Evolutionary conservation across 2,797 vertebrate species (phyloP), one percentile per base, ranked within the genome.

Genomic region (Hoplostethus atlanticus): DNA sequence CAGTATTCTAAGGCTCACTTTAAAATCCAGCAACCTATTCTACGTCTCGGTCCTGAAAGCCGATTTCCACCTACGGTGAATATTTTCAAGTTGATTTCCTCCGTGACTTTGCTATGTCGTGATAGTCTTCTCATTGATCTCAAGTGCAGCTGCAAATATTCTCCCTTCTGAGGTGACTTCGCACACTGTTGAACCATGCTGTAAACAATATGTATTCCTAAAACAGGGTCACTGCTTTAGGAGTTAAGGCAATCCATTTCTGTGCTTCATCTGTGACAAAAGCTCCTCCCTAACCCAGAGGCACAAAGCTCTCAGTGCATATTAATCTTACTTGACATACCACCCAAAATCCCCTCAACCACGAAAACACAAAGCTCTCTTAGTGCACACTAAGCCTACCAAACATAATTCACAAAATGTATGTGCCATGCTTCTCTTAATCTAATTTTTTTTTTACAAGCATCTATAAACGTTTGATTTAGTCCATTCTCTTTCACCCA

Each of bases 171-270:
- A 89, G 73, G 68, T 63, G 77, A 89, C 73, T 66, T 81, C 62
- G 79, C 64, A 54, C 75, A 58, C 78, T 68, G 52, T 68, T 62
- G 52, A 76, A 81, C 79, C 81, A 31, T 56, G 81, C 88, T 92
- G 92, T 92, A 93, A 93, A 94, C 91, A 90, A 81, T 83, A 60
- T 87, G 73, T 83, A 75, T 87, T 87, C 87, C 87, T 71, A 81
- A 86, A 85, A 79, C 78, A 81, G 84, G 67, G 68, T 68, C 21
- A 76, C 88, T 71, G 69, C 82, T 91, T 89, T 68, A 91, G 87
- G 84, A 91, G 87, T 94, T 95, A 95, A 95, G 94, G 94, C 95
- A 95, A 89, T 91, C 90, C 87, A 87, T 89, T 89, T 89, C 90
- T 92, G 92, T 92, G 88, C 91, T 93, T 92, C 68, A 70, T 89